These are phyloP conservation scores for Mnemiopsis leidyi DNA, from an alignment of 37 sponge, comb jelly and placozoan genomes.

Conservation along the genomic window DNA sequence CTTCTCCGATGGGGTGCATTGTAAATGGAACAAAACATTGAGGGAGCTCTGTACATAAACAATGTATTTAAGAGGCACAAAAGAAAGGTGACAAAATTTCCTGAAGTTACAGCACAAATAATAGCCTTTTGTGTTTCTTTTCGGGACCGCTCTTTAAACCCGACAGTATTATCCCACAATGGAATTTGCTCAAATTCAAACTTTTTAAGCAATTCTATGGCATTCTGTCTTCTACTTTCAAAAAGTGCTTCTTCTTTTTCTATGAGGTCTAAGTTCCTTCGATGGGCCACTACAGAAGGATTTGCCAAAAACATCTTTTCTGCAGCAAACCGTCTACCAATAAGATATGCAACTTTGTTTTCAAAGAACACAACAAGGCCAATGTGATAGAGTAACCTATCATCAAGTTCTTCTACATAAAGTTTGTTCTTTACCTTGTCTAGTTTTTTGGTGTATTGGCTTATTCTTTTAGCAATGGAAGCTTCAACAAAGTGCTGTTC, in stretches of 20 bases:
- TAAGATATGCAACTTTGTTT: neutral
- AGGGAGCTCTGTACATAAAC: neutral
- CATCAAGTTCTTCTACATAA: neutral
- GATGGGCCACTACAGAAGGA: neutral
- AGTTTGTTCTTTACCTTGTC: neutral
- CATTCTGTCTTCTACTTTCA: neutral
- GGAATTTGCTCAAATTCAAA: neutral
- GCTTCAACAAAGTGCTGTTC: neutral
- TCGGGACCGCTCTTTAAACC: neutral
- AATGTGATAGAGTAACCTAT: neutral
- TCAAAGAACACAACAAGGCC: neutral
- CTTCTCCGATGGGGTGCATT: neutral
- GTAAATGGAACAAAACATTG: neutral
- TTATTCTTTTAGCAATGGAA: neutral
- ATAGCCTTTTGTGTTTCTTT: neutral
- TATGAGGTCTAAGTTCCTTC: neutral
- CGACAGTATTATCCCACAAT: neutral
- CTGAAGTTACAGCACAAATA: neutral
- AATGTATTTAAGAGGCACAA: neutral
- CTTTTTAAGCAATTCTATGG: neutral
- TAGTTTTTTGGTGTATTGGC: neutral
- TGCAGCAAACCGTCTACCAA: neutral
- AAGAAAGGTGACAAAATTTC: conserved; percentile 5
- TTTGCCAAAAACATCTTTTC: neutral
- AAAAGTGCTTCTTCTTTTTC: neutral